These are phyloP conservation scores for Gobiocypris rarus DNA, from an alignment of 2,113 vertebrate species.

Conservation along the genomic window DNA sequence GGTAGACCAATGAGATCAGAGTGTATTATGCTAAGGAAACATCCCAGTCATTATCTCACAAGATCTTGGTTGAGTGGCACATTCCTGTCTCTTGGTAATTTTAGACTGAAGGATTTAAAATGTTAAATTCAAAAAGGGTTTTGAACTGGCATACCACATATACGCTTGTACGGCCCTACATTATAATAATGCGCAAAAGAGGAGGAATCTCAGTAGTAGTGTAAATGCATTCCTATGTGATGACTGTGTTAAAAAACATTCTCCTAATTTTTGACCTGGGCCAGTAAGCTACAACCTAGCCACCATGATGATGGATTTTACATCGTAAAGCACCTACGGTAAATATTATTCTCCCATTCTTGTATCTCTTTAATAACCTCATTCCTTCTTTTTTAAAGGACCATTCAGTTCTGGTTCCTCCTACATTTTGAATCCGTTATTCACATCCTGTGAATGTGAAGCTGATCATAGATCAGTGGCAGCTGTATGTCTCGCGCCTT, in stretches of 20 bases:
- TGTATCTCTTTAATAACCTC: not conserved
- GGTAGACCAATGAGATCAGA: not conserved
- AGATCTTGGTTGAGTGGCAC: not conserved
- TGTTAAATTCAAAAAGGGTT: not conserved
- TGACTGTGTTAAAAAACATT: constrained; percentile 46
- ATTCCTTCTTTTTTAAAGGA: not conserved
- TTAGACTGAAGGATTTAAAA: not conserved
- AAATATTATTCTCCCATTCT: not conserved
- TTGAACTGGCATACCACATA: not conserved
- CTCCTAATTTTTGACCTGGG: constrained; percentile 34
- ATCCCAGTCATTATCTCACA: not conserved
- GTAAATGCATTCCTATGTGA: constrained; percentile 65
- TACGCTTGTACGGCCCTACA: not conserved
- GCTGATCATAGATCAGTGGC: not conserved
- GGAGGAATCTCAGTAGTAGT: constrained; percentile 56
- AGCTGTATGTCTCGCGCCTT: not conserved
- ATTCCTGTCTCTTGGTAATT: not conserved
- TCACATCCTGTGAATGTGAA: not conserved
- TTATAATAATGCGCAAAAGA: constrained; percentile 47
- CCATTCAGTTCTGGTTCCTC: not conserved
- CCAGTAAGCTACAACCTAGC: constrained; percentile 35
- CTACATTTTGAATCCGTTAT: not conserved
- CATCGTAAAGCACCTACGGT: no score
- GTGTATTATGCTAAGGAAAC: not conserved
- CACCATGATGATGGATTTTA: not conserved